Percentiles rank a stretch among this genome's conserved stretches.
phyloP scores from a whole-genome alignment of 2,888 invertebrate species.

The Hirtodrosophila alboralis region DNA sequence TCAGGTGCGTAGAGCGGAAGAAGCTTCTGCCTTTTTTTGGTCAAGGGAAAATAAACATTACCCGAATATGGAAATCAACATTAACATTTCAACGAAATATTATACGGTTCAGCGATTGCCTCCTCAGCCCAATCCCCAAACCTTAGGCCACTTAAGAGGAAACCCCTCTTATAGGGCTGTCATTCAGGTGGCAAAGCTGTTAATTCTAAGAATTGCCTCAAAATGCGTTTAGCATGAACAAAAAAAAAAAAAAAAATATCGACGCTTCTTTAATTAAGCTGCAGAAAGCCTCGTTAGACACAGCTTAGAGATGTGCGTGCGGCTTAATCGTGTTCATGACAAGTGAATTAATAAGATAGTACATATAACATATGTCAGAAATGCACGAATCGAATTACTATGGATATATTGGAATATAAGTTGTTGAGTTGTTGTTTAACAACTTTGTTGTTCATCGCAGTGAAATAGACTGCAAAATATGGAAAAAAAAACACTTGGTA shows the following conservation, averaged over 20 bases:
- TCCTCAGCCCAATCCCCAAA: constrained; percentile 11
- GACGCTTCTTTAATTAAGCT: constrained; percentile 55
- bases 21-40: constrained; percentile 19
- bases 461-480: no score
- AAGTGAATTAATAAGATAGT: no score
- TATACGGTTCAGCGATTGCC: constrained; percentile 62
- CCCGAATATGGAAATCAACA: constrained; percentile 57
- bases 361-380: no score
- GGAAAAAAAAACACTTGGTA: no score
- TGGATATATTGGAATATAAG: no score
- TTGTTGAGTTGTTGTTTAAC: no score
- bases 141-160: not conserved
- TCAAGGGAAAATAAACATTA: constrained; percentile 25
- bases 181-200: constrained; percentile 40
- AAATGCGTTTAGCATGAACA: constrained; percentile 51
- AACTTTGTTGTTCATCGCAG: no score
- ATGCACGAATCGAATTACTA: no score
- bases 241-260: constrained; percentile 35
- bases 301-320: constrained; percentile 6
- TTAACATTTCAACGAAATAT: constrained; percentile 50
- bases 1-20: constrained; percentile 42
- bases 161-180: no score
- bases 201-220: constrained; percentile 39
- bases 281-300: constrained; percentile 1
- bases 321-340: constrained; percentile 1